Base-by-base conservation (phyloP, 2,113 vertebrate species). In the Prochilodus magdalenae region DNA sequence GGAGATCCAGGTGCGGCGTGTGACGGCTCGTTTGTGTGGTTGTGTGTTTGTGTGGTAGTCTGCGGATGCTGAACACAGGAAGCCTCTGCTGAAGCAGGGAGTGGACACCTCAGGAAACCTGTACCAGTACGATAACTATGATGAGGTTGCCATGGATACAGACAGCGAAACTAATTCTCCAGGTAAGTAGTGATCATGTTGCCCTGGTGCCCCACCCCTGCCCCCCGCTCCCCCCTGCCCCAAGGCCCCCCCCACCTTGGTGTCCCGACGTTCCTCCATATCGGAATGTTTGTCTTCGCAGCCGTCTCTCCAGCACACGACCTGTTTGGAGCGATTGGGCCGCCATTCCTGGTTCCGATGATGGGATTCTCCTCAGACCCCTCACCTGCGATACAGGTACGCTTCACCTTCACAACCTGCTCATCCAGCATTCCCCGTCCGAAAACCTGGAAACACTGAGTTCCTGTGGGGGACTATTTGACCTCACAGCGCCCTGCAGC, bases 111-210 rank as follows among this genome's bases (percentile, higher is more conserved):
- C 96, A 11, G 97, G 96, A 78, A 95, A 96, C 67, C 96, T 99
- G 74, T 99, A 99, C 92, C 98, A 99, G 67, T 98, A 99, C 81
- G 98, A 99, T 89, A 99, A 99, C 92, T 99, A 99, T 0, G 98
- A 99, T 49, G 97, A 99, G 93, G 98, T 99, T 71, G 98, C 98
- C 40, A 99, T 99, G 98, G 98, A 99, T 85, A 98, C 97, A 6
- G 98, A 99, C 89, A 99, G 98, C 80, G 98, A 99, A 93, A 93
- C 95, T 22, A 93, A 91, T 73, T 99, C 98, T 44, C 97, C 98
- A 94, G 96, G 98, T 99, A 59, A 49, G 14, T 12, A 27, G 11
- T 10, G 11, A 12, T 30, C 26, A 12, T 22, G 5, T 13, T 16
- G 16, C 49, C 13, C 8, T n/a, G n/a, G n/a, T n/a, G n/a, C n/a